phyloP scores from a whole-genome alignment of 2,113 vertebrate genomes.

The Mystacornis crossleyi region DNA sequence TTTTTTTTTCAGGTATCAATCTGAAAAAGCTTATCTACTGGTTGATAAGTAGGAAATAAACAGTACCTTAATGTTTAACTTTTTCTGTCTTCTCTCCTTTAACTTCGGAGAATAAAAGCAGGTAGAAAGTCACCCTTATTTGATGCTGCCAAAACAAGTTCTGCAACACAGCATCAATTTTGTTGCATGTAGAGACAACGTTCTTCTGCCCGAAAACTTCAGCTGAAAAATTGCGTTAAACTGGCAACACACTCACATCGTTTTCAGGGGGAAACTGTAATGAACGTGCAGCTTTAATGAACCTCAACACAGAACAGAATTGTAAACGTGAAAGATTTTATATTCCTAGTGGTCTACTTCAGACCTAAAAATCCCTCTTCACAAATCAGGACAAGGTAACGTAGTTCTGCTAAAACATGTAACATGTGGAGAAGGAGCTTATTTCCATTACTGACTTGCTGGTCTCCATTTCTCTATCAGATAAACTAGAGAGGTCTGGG shows the following conservation, averaged over 20 bases:
- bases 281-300: background rate
- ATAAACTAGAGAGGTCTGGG: background rate
- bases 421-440: background rate
- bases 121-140: background rate
- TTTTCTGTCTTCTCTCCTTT: background rate
- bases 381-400: background rate
- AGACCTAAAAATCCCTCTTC: background rate
- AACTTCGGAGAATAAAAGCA: background rate
- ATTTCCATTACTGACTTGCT: background rate
- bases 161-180: background rate
- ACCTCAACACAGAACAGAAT: background rate
- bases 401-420: background rate
- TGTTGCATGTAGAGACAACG: fast-evolving
- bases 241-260: background rate
- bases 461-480: background rate
- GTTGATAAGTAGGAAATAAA: background rate
- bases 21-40: background rate
- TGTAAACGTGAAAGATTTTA: background rate
- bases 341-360: background rate
- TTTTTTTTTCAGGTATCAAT: too few species aligned
- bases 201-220: background rate
- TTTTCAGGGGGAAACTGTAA: background rate
- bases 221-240: background rate
- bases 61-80: background rate
- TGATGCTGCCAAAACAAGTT: background rate